Percentiles rank a stretch among this genome's conserved stretches.
phyloP scores from a whole-genome alignment of 2,888 invertebrate genomes.

The Ormia ochracea region DNA sequence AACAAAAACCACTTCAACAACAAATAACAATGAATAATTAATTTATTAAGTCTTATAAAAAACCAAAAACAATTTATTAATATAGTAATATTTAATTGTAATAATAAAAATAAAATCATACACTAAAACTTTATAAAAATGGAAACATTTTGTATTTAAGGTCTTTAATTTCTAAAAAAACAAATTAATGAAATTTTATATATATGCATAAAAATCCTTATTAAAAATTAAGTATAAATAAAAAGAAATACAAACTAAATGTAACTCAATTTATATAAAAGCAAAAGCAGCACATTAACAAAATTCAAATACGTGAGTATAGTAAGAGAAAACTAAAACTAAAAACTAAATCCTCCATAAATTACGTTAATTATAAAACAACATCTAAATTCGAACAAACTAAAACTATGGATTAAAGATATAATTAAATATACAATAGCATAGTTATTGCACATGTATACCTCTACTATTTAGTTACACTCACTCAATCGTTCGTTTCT shows the following conservation, averaged over 20 bases:
- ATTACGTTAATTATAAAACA: conserved; percentile 9
- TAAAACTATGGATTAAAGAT: conserved; percentile 39
- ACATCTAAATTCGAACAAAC: conserved; percentile 26
- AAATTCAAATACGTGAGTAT: conserved; percentile 55
- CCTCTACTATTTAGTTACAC: background rate
- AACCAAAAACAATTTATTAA: conserved; percentile 65
- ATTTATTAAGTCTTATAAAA: conserved; percentile 62
- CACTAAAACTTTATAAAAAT: conserved; percentile 73
- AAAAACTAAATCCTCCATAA: conserved; percentile 9
- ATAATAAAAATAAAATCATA: conserved; percentile 64
- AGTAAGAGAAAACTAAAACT: conserved; percentile 47
- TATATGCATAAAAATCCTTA: conserved; percentile 62
- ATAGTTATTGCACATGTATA: background rate
- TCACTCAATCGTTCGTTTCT: too few relatives aligned
- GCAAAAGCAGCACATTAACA: conserved; percentile 63
- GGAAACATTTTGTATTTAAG: conserved; percentile 75
- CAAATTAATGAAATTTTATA: conserved; percentile 53
- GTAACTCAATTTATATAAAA: conserved; percentile 70
- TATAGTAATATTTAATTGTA: conserved; percentile 65
- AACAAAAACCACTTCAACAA: conserved; percentile 61
- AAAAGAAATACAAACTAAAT: conserved; percentile 67
- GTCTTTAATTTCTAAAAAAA: conserved; percentile 76
- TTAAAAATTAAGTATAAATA: conserved; percentile 57
- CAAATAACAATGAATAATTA: conserved; percentile 60
- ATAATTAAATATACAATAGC: conserved; percentile 26